Evolutionary conservation across 2,888 invertebrate species (phyloP), one percentile per base, ranked within the genome.

Genomic region (Macrophya annulata): DNA sequence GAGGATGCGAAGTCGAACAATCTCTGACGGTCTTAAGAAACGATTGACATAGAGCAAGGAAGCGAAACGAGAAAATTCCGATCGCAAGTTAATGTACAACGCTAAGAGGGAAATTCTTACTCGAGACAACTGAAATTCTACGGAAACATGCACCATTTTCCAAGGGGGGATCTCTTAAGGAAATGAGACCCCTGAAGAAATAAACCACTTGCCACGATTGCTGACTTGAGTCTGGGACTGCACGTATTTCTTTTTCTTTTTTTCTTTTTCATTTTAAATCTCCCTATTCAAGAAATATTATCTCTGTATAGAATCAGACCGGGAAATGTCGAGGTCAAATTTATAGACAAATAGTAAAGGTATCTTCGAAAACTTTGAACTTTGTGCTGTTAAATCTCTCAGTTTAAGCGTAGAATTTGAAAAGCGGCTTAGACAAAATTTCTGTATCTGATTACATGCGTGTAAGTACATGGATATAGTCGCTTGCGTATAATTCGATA

Each of bases 31-130:
- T 48, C 48, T 76, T 10, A 15, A 59, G 40, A 59, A 79, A 55
- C 59, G 76, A 45, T 40, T 45, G 45, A 51, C 25, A 76, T 15
- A 31, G 76, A 31, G 76, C 48, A 43, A 21, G 48, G 48, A 48
- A 31, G n/a, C 48, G 51, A 9, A 45, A 31, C 48, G 76, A 21
- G 51, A 76, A 76, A 76, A 76, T 76, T 76, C 76, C 76, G 51
- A 76, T 76, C 76, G 43, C 76, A 51, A 43, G 8, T n/a, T 76
- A 31, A 76, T 48, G 76, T 25, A 76, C 51, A 31, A 45, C 25
- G 31, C 48, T 76, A 31, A 40, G 25, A 76, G 76, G 51, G 5
- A 51, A 25, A 48, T 51, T 48, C 31, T 31, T 51, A 17, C 76
- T 51, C 25, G 21, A 45, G 21, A 45, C 45, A 45, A 76, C 21